Evolutionary conservation across 2,113 vertebrate species (phyloP), one percentile per base, ranked within the genome.

Genomic region (Cryptotis parvus): DNA sequence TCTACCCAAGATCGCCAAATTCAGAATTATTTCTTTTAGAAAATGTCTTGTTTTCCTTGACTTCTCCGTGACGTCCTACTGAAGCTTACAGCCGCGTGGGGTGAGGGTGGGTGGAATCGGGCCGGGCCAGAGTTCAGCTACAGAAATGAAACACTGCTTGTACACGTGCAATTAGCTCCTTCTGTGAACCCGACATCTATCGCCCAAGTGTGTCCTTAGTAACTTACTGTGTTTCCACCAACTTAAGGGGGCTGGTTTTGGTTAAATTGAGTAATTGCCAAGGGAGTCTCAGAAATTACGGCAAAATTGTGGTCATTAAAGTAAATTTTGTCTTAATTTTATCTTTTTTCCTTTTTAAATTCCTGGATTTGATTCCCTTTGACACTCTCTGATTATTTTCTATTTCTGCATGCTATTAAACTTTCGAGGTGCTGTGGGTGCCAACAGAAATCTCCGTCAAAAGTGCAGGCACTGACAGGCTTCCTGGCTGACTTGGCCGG

Each of bases 271-370:
- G n/a, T 70, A 83, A 41, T 93, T 92, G 85, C 66, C 37, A 31
- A 87, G 55, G 73, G 70, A 80, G 83, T 87, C 79, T 63, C 12
- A 83, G 91, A 89, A 82, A 91, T 33, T 88, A 27, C 83, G 80
- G 58, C 84, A 72, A 94, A 96, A 94, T 94, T 76, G 65, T 94
- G 49, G 75, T 84, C 75, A 90, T 81, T 94, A 87, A 93, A 85
- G 84, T 94, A 93, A 91, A 91, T 90, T 94, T 95, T 82, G 70
- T 90, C 70, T 91, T 91, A 91, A 94, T 91, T 92, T 81, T 91
- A 84, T 91, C 78, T 91, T 92, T 92, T 93, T 68, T 63, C 12
- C 27, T 58, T 15, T 49, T 58, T 58, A 63, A 79, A 81, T 68
- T 82, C 82, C 75, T 87, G 68, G 52, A 55, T 94, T 87, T 85